phyloP scores from a whole-genome alignment of 2,113 vertebrate species.

The Eolophus roseicapilla region DNA sequence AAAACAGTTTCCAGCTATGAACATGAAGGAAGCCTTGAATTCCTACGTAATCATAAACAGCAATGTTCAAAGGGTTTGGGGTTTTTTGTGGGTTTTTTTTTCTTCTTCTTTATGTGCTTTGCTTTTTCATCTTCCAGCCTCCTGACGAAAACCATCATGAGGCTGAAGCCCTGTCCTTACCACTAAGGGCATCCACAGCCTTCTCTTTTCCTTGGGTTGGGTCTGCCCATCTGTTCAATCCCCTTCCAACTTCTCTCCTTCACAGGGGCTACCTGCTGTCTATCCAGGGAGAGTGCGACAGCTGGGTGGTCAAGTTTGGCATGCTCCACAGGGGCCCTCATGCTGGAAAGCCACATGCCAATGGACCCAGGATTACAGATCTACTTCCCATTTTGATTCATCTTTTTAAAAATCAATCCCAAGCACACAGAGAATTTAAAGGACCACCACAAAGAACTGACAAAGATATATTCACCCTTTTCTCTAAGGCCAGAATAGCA shows the following conservation, averaged over 20 bases:
- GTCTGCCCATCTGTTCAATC: not conserved
- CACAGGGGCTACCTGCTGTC: not conserved
- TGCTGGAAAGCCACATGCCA: not conserved
- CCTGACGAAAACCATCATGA: not conserved
- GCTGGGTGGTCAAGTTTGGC: not conserved
- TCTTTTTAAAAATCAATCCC: not conserved
- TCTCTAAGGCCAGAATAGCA: not conserved
- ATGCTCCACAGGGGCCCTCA: not conserved
- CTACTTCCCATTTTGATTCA: not conserved
- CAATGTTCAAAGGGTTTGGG: not conserved
- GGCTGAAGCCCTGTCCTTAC: not conserved
- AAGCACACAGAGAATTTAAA: not conserved
- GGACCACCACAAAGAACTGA: not conserved
- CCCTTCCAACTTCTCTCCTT: not conserved
- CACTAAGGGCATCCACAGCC: not conserved
- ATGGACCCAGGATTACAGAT: not conserved
- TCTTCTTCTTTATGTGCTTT: not conserved
- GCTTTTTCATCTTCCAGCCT: not conserved
- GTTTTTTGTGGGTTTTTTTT: not conserved
- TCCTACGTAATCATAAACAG: conserved; percentile 8
- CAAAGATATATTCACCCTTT: not conserved
- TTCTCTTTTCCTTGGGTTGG: not conserved
- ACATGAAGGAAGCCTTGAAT: not conserved
- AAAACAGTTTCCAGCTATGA: conserved; percentile 26
- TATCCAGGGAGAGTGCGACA: not conserved